Evolutionary conservation across 1,140 invertebrate genomes (phyloP).

Genomic region (Eufriesea mexicana): DNA sequence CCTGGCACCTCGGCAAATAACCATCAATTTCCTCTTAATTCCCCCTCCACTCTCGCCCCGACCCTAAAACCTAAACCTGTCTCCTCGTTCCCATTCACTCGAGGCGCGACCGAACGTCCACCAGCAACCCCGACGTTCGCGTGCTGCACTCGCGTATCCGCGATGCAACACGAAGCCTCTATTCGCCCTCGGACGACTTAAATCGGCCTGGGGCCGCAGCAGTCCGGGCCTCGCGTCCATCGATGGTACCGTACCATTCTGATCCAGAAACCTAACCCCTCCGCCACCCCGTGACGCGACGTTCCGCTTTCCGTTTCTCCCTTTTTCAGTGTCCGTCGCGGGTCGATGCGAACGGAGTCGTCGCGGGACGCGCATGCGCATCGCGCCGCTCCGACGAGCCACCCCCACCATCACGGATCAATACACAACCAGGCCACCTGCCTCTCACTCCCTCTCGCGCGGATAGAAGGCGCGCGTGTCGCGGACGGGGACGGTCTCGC

Average conservation of each 20-base stretch:
- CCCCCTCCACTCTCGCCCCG: no score
- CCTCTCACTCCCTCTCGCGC: slow-evolving; percentile 12
- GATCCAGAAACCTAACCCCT: slow-evolving; percentile 29
- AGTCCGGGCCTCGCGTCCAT: no score
- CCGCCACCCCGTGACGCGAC: slow-evolving; percentile 18
- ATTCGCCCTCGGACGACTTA: neutral
- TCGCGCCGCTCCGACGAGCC: no score
- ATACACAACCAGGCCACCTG: slow-evolving; percentile 80
- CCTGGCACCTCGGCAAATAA: no score
- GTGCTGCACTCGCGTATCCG: no score
- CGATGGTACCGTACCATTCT: slow-evolving; percentile 59
- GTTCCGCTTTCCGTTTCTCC: slow-evolving; percentile 58
- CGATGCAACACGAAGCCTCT: no score
- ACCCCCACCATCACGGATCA: slow-evolving; percentile 74
- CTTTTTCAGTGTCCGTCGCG: slow-evolving; percentile 42
- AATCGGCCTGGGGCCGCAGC: neutral
- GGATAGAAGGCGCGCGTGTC: neutral
- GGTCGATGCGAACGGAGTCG: slow-evolving; percentile 71
- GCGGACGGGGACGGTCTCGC: neutral
- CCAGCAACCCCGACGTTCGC: no score
- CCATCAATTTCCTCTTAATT: no score
- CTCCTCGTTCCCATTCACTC: no score
- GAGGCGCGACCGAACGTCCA: no score
- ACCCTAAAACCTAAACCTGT: no score
- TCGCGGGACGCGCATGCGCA: slow-evolving; percentile 73